Percentiles rank a stretch among this genome's conserved stretches.
Conservation (phyloP, 1,140 invertebrate genomes). For the Drosophila baimaii region DNA sequence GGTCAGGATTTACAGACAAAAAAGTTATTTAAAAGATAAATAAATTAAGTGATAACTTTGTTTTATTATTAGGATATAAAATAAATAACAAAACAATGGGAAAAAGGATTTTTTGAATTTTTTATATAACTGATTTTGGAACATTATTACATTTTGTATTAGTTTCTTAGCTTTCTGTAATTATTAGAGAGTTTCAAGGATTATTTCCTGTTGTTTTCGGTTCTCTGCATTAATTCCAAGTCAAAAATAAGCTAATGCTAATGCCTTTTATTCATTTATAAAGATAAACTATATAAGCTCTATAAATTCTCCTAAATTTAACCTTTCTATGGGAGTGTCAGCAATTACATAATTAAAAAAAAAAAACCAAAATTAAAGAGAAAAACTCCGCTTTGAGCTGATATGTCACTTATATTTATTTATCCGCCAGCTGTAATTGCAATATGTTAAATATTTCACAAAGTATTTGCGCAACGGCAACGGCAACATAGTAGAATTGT, state of each 20-base stretch:
- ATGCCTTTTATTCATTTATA: slow-evolving; percentile 52
- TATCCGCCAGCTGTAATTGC: slow-evolving; percentile 39
- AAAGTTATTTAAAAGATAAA: background rate
- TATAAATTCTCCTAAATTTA: slow-evolving; percentile 56
- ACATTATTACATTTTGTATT: background rate
- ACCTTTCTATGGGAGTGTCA: slow-evolving; percentile 41
- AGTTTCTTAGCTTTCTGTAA: background rate
- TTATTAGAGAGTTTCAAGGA: background rate
- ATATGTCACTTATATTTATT: slow-evolving; percentile 34
- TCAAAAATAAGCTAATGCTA: slow-evolving; percentile 24
- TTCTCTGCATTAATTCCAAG: slow-evolving; percentile 21
- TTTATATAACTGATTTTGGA: background rate
- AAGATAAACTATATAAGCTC: slow-evolving; percentile 25
- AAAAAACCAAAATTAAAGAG: slow-evolving; percentile 67
- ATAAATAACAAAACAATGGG: background rate
- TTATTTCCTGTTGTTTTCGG: background rate
- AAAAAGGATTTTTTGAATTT: background rate
- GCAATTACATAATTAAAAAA: slow-evolving; percentile 60
- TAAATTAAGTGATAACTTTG: background rate
- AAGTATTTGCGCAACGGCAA: slow-evolving; percentile 14
- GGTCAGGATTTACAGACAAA: slow-evolving; percentile 8
- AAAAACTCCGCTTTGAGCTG: slow-evolving; percentile 29
- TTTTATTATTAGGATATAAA: background rate
- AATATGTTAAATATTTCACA: slow-evolving; percentile 41
- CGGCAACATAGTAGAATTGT: slow-evolving; percentile 31